These are phyloP conservation scores for Antrozous pallidus DNA, from an alignment of 2,797 vertebrate genomes.

Conservation along the genomic window DNA sequence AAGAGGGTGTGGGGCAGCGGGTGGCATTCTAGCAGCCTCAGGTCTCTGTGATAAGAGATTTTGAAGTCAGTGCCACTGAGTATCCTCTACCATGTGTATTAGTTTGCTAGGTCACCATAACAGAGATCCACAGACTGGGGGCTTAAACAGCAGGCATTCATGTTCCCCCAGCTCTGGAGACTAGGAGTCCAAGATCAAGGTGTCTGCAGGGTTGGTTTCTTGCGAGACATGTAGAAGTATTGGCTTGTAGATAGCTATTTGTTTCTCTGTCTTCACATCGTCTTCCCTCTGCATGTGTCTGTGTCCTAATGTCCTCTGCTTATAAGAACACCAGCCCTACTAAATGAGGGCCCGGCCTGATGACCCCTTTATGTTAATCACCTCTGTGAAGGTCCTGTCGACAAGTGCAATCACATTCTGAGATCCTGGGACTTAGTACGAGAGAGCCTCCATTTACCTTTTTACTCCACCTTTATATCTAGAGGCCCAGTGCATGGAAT, in stretches of 20 bases:
- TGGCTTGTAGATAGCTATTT: neutral
- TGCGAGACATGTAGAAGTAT: neutral
- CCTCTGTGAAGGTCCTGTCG: neutral
- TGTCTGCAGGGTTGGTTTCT: neutral
- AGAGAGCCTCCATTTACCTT: neutral
- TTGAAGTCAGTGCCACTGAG: neutral
- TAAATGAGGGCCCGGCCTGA: neutral
- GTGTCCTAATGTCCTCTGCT: neutral
- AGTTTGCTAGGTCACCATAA: neutral
- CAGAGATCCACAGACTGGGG: neutral
- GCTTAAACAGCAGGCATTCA: neutral
- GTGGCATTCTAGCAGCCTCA: neutral
- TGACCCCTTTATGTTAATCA: neutral
- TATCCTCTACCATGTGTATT: neutral
- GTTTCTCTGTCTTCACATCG: neutral
- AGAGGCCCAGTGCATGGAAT: too few relatives aligned
- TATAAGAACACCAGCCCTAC: neutral
- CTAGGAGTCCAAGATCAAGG: neutral
- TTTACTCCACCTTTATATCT: neutral
- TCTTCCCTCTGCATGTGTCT: neutral
- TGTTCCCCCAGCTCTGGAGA: neutral
- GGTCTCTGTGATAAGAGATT: neutral
- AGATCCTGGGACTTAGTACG: neutral
- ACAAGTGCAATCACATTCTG: neutral
- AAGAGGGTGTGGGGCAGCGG: neutral